Evolutionary conservation across 2,113 vertebrate species (phyloP).

Genomic region (Sialia sialis): DNA sequence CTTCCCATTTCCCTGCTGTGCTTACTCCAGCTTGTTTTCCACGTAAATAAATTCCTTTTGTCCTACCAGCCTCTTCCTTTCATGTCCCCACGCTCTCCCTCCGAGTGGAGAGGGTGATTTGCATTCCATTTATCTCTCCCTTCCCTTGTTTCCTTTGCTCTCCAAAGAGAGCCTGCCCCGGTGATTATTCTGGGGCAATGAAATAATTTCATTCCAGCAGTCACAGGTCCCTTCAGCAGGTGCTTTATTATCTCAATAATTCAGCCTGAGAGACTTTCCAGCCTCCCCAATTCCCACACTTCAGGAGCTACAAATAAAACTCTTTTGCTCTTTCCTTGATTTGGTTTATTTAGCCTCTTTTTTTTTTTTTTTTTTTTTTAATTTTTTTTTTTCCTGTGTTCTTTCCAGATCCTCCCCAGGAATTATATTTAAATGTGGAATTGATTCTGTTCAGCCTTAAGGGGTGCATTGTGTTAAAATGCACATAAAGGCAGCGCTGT

Average conservation of each 20-base stretch:
- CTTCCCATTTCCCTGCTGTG: neutral
- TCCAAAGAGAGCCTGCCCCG: conserved; percentile 28
- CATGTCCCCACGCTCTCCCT: neutral
- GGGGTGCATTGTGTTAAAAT: neutral
- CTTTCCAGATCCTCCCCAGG: conserved; percentile 45
- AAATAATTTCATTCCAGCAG: conserved; percentile 55
- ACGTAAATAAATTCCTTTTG: neutral
- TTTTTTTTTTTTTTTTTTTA: neutral
- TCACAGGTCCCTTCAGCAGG: conserved; percentile 52
- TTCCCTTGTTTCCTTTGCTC: conserved; percentile 4
- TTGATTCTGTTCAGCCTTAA: neutral
- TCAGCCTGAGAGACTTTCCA: conserved; percentile 43
- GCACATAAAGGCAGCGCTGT: neutral
- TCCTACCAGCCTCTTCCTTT: neutral
- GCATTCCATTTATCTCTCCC: conserved; percentile 21
- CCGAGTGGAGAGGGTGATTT: neutral
- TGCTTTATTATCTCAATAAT: conserved; percentile 67
- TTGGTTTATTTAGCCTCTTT: conserved; percentile 55
- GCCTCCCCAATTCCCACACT: conserved; percentile 54
- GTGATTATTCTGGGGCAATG: conserved; percentile 53
- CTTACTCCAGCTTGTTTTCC: neutral
- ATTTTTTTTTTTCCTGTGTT: neutral
- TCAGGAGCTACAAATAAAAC: conserved; percentile 66
- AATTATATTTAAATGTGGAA: conserved; percentile 51
- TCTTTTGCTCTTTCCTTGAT: conserved; percentile 28